Base-by-base conservation (phyloP, 2,888 invertebrate species). In the Drosophila suboccidentalis region DNA sequence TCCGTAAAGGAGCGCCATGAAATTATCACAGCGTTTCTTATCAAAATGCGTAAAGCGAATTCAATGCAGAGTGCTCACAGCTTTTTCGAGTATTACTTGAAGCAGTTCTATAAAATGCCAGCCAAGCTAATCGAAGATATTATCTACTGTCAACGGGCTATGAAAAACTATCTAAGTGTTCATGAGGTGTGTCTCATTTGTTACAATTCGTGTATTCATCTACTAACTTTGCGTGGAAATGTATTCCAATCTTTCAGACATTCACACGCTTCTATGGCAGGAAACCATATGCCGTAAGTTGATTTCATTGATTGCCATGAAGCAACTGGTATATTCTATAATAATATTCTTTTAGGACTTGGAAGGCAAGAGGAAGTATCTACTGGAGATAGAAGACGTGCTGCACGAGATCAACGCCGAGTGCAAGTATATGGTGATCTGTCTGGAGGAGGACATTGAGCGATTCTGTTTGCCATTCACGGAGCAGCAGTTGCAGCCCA, bases 401-500 rank as follows among this genome's bases (percentile, higher is more conserved):
- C 22, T 85, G 26, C 26, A 74, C 26, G 64, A 85, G 41, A 49
- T 85, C 13, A 85, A 89, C 62, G 85, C 90, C 1, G 85, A 85
- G 34, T 73, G 90, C n/a, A 73, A 85, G 41, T 80, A 70, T 26
- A 43, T 89, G 53, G 46, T 75, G 3, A 4, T 85, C n/a, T 54
- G 65, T 6, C 55, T 85, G 10, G 69, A 79, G 26, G 78, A 89
- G 3, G 77, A 85, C 50, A 80, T 85, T 6, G 73, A 78, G 15
- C 59, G 54, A 11, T 85, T 85, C 39, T 89, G 90, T 39, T 54
- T 70, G 38, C 75, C 83, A 4, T 85, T 85, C 3, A 75, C 66
- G 1, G 64, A 80, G 51, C 86, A 89, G 4, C 34, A 72, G 3
- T 44, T 89, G 32, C 43, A 60, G 34, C 86, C 78, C 4, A 72